Conservation (phyloP, 2,888 invertebrate species). For the Pyrochroa serraticornis region DNA sequence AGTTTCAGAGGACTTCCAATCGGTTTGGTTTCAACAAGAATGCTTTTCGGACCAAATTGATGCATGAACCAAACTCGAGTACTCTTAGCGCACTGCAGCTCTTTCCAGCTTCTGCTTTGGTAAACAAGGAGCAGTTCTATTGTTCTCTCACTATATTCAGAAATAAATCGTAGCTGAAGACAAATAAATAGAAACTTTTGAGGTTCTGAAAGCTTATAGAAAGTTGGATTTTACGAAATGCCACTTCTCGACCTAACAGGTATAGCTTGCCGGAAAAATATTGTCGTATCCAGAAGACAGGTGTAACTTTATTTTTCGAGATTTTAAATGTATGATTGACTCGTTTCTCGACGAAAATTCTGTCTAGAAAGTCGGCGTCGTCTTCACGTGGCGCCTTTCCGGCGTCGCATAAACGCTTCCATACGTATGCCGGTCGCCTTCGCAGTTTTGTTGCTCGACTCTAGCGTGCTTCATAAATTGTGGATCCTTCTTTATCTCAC, state of each 20-base stretch:
- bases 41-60: too few relatives aligned
- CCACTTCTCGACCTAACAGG: too few relatives aligned
- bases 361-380: slow-evolving; percentile 9
- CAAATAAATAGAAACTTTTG: not conserved
- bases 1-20: too few relatives aligned
- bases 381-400: slow-evolving; percentile 19
- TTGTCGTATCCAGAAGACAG: too few relatives aligned
- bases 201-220: not conserved
- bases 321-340: not conserved
- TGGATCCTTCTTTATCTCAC: slow-evolving; percentile 34
- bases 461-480: slow-evolving; percentile 31
- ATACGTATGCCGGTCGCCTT: slow-evolving; percentile 33
- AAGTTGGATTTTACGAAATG: not conserved
- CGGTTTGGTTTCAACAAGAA: too few relatives aligned
- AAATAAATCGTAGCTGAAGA: too few relatives aligned
- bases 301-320: not conserved
- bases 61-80: too few relatives aligned
- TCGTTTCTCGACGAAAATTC: slow-evolving; percentile 12
- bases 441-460: slow-evolving; percentile 30
- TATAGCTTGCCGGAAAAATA: too few relatives aligned
- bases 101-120: too few relatives aligned
- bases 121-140: too few relatives aligned
- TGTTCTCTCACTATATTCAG: too few relatives aligned
- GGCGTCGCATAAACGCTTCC: slow-evolving; percentile 21
- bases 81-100: too few relatives aligned